phyloP scores from a whole-genome alignment of 2,888 invertebrate species.

The Auanema sp. region DNA sequence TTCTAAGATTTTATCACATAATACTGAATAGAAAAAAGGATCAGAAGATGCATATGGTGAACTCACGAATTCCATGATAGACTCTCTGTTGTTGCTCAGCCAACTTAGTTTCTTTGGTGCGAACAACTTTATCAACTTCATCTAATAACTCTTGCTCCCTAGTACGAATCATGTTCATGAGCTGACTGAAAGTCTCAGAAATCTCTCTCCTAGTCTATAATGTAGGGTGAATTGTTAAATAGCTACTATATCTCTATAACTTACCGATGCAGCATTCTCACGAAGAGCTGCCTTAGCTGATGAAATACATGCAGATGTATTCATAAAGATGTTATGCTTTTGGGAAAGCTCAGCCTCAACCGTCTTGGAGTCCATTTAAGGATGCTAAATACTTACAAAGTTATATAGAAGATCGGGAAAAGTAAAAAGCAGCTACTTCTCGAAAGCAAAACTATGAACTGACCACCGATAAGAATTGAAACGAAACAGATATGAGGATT shows the following conservation, averaged over 20 bases:
- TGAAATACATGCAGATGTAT: conserved; percentile 36
- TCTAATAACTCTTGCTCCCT: conserved; percentile 45
- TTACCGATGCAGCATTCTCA: conserved; percentile 35
- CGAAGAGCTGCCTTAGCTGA: conserved; percentile 31
- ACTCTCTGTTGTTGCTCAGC: conserved; percentile 36
- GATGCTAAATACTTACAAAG: too few relatives aligned
- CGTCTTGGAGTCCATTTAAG: conserved; percentile 5
- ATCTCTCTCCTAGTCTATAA: conserved; percentile 47
- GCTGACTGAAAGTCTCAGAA: conserved; percentile 35
- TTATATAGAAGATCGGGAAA: too few relatives aligned
- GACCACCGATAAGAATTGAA: too few relatives aligned
- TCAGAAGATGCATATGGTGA: neutral
- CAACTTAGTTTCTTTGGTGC: conserved; percentile 35
- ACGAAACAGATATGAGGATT: too few relatives aligned
- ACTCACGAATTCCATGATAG: conserved; percentile 37
- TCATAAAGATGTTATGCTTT: conserved; percentile 35
- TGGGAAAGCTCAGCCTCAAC: conserved; percentile 28
- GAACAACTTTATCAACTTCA: conserved; percentile 36
- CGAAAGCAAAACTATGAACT: too few relatives aligned
- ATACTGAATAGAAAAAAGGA: conserved; percentile 3
- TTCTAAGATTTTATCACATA: conserved; percentile 3
- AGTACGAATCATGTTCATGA: conserved; percentile 37
- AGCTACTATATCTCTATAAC: neutral
- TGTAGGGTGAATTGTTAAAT: neutral
- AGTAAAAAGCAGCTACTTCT: too few relatives aligned